A percentile compares a stretch with the other conserved stretches of the same genome.
Conservation (phyloP, 2,888 invertebrate species). For the Melanargia galathea region DNA sequence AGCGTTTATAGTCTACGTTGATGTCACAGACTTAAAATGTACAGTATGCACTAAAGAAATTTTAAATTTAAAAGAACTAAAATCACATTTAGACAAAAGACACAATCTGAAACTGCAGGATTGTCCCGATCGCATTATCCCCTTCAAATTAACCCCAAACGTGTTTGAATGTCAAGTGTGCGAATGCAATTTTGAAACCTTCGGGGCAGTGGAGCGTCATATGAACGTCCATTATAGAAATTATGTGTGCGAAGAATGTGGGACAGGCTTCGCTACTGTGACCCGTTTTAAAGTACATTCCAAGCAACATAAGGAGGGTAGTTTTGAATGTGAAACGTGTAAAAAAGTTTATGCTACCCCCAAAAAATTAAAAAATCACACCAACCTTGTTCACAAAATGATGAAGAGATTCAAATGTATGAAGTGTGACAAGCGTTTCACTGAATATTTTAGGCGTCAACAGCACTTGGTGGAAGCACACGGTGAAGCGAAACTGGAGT, state of each 20-base stretch:
- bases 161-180: slow-evolving; percentile 63
- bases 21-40: slow-evolving; percentile 60
- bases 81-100: slow-evolving; percentile 54
- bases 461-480: slow-evolving; percentile 42
- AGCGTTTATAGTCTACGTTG: slow-evolving; percentile 62
- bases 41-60: slow-evolving; percentile 51
- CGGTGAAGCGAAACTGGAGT: slow-evolving; percentile 27
- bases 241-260: slow-evolving; percentile 65
- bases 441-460: slow-evolving; percentile 38
- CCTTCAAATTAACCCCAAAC: slow-evolving; percentile 52
- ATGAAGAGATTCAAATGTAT: slow-evolving; percentile 42
- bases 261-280: slow-evolving; percentile 64
- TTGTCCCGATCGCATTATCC: slow-evolving; percentile 60
- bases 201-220: slow-evolving; percentile 67
- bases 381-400: slow-evolving; percentile 57
- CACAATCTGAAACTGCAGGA: slow-evolving; percentile 61
- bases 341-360: slow-evolving; percentile 57
- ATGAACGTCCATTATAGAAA: slow-evolving; percentile 72
- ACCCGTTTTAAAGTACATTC: slow-evolving; percentile 62
- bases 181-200: slow-evolving; percentile 62
- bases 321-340: slow-evolving; percentile 59
- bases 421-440: slow-evolving; percentile 44
- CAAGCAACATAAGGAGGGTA: slow-evolving; percentile 57
- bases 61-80: slow-evolving; percentile 55
- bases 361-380: slow-evolving; percentile 62